Conservation (phyloP, 1,140 invertebrate species). For the Chionoecetes opilio region DNA sequence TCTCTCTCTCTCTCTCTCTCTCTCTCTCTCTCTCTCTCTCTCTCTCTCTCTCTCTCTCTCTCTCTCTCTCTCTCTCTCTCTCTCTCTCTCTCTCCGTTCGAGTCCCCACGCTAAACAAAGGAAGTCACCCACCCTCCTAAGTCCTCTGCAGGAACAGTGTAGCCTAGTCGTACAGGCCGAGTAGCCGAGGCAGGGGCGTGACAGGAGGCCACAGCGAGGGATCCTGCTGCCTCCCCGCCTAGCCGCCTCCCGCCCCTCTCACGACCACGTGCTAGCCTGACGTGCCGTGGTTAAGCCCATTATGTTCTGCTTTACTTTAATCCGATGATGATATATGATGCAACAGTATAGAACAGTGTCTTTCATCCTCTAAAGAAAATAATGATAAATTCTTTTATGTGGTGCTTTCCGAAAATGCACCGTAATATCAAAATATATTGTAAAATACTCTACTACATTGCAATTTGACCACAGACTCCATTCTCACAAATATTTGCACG, state of each 20-base stretch:
- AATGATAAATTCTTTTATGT: no score
- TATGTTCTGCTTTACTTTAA: no score
- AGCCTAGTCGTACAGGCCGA: not conserved
- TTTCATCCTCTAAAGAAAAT: no score
- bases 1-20: not conserved
- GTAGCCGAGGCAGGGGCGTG: not conserved
- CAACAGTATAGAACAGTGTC: no score
- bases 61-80: slow-evolving; percentile 55
- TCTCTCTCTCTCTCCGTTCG: slow-evolving; percentile 32
- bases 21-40: slow-evolving; percentile 44
- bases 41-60: slow-evolving; percentile 55
- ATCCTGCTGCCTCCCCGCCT: not conserved
- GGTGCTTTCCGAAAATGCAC: no score
- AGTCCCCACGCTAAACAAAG: not conserved
- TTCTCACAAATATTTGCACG: no score
- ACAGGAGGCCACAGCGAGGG: not conserved
- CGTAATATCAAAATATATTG: no score
- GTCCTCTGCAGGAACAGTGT: not conserved
- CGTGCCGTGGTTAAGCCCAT: no score
- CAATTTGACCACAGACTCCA: no score
- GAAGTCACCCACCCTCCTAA: not conserved
- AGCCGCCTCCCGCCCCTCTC: not conserved
- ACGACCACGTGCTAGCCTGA: no score
- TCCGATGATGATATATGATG: no score
- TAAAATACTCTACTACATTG: no score